phyloP scores from a whole-genome alignment of 2,113 vertebrate genomes.

The Gymnogyps californianus region DNA sequence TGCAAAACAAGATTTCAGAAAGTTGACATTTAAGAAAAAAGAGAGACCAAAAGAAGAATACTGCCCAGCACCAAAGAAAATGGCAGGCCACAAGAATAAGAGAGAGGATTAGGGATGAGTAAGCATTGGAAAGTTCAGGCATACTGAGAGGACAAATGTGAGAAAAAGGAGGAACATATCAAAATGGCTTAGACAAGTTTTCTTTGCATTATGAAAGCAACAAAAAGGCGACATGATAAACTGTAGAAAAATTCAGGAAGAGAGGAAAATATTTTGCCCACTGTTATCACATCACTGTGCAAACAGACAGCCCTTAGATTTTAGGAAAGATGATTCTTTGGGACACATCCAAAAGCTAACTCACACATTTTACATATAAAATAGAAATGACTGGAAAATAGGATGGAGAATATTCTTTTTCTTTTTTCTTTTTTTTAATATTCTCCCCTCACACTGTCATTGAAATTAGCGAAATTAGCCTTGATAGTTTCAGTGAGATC shows the following conservation, averaged over 20 bases:
- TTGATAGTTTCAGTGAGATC: background rate
- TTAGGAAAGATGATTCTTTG: constrained; percentile 59
- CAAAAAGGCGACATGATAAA: constrained; percentile 58
- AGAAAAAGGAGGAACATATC: constrained; percentile 42
- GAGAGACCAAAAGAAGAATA: background rate
- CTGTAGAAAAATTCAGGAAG: constrained; percentile 36
- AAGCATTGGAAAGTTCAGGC: background rate
- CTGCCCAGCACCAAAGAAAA: background rate
- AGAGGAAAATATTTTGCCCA: constrained; percentile 59
- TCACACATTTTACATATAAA: constrained; percentile 56
- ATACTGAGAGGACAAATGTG: background rate
- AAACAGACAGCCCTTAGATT: constrained; percentile 60
- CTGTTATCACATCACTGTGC: constrained; percentile 50
- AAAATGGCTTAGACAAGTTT: constrained; percentile 23
- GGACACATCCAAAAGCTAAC: constrained; percentile 56
- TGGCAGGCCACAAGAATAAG: background rate
- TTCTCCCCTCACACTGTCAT: background rate
- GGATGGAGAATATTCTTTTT: background rate
- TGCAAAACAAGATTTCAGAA: background rate
- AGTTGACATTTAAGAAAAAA: background rate
- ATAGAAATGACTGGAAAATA: constrained; percentile 6
- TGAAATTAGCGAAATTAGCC: background rate
- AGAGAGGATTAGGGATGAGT: background rate
- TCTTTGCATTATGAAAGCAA: constrained; percentile 36
- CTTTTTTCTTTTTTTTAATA: background rate